phyloP scores from a whole-genome alignment of 1,140 invertebrate species.

The Magallana ariakensis region DNA sequence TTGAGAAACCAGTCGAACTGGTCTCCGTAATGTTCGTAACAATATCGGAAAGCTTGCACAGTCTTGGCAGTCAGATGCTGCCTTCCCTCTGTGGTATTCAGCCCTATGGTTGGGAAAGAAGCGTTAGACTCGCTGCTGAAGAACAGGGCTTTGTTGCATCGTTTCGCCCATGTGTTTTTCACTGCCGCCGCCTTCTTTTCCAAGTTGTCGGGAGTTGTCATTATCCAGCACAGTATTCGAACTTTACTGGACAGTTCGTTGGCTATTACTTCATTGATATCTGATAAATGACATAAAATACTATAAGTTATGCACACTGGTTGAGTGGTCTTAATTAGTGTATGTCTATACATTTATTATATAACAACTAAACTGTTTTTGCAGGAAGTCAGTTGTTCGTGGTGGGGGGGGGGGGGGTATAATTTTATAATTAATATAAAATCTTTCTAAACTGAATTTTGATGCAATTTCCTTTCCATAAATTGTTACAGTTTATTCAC shows the following conservation, averaged over 20 bases:
- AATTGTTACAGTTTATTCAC: too few relatives aligned
- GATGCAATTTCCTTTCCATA: too few relatives aligned
- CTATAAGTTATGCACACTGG: too few relatives aligned
- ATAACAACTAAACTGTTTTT: too few relatives aligned
- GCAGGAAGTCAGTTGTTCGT: too few relatives aligned
- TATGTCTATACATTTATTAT: too few relatives aligned
- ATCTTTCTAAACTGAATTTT: too few relatives aligned
- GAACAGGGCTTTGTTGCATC: conserved; percentile 86
- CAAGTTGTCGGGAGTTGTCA: conserved; percentile 95
- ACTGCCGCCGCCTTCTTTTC: conserved; percentile 93
- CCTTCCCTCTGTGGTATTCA: conserved; percentile 89
- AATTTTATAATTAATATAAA: too few relatives aligned
- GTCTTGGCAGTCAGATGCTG: conserved; percentile 96
- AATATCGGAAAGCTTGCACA: conserved; percentile 90
- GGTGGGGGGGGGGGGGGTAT: too few relatives aligned
- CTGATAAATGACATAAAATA: conserved; percentile 69
- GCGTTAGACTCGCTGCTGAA: conserved; percentile 63
- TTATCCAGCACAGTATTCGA: conserved; percentile 95
- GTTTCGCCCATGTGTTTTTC: conserved; percentile 95
- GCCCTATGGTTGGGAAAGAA: conserved; percentile 63
- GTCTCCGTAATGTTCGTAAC: conserved; percentile 74
- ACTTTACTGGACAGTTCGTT: conserved; percentile 84
- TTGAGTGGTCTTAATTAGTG: too few relatives aligned
- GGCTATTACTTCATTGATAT: conserved; percentile 83
- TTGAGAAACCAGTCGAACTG: conserved; percentile 67